phyloP scores from a whole-genome alignment of 2,113 vertebrate species.

The Malaclemys terrapin region DNA sequence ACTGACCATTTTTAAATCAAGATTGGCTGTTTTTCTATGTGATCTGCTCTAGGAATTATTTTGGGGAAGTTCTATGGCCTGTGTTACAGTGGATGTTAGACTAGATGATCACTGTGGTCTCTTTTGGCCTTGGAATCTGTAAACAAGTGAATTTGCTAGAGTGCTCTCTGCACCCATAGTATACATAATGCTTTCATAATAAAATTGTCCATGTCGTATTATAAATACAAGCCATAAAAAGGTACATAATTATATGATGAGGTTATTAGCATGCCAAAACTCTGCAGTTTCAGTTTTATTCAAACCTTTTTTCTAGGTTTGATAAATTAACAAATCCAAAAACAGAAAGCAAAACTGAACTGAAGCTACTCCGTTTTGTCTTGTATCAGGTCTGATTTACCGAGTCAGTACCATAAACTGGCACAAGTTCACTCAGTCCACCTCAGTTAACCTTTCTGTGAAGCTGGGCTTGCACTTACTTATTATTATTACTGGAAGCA shows the following conservation, averaged over 20 bases:
- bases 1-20: too few relatives aligned
- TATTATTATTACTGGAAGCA: not conserved
- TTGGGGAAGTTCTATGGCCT: too few relatives aligned
- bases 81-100: too few relatives aligned
- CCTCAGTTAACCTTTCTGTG: not conserved
- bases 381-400: not conserved
- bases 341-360: not conserved
- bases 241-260: not conserved
- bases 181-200: not conserved
- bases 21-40: too few relatives aligned
- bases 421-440: not conserved
- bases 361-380: not conserved
- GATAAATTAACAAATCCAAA: constrained; percentile 19
- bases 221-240: not conserved
- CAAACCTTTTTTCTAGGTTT: constrained; percentile 14
- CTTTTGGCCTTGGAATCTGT: not conserved
- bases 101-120: too few relatives aligned
- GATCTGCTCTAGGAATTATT: too few relatives aligned
- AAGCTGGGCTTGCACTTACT: accelerated
- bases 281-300: not conserved
- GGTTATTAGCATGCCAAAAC: not conserved
- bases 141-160: not conserved
- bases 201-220: not conserved
- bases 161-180: not conserved
- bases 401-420: not conserved